A percentile compares a stretch with the other conserved stretches of the same genome.
Conservation (phyloP, 1,140 invertebrate species). For the Sminthurides bifidus region DNA sequence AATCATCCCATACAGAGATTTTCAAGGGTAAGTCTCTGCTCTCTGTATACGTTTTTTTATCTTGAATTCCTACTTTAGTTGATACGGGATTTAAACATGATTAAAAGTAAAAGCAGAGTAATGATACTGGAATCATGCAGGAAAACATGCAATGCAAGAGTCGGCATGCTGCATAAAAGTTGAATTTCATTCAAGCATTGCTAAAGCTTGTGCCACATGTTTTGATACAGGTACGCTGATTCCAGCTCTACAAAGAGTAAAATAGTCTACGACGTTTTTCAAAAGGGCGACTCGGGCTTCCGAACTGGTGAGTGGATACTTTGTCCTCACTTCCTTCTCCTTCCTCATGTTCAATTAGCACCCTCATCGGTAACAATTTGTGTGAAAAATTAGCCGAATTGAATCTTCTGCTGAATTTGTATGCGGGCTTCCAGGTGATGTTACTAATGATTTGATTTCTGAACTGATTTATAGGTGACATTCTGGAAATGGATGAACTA, state of each 20-base stretch:
- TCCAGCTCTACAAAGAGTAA: slow-evolving; percentile 49
- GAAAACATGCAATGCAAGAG: too few relatives aligned
- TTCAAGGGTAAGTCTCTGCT: slow-evolving; percentile 69
- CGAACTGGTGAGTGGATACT: slow-evolving; percentile 44
- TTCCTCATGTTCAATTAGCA: not conserved
- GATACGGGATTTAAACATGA: too few relatives aligned
- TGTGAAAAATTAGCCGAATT: not conserved
- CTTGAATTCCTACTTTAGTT: too few relatives aligned
- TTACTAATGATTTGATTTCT: not conserved
- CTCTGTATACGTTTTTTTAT: too few relatives aligned
- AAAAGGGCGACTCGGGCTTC: slow-evolving; percentile 48
- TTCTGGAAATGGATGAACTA: slow-evolving; percentile 47
- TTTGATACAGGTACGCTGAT: slow-evolving; percentile 44
- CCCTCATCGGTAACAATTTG: not conserved
- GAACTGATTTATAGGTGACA: slow-evolving; percentile 42
- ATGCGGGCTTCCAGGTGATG: not conserved
- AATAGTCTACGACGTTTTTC: slow-evolving; percentile 46
- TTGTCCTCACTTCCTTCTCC: not conserved
- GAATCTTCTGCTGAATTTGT: not conserved
- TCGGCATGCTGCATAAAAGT: too few relatives aligned
- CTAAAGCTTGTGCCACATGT: too few relatives aligned
- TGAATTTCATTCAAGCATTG: too few relatives aligned
- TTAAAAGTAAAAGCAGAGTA: too few relatives aligned
- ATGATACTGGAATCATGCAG: too few relatives aligned
- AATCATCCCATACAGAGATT: slow-evolving; percentile 65